A percentile compares a stretch with the other conserved stretches of the same genome.
phyloP scores from a whole-genome alignment of 2,113 vertebrate species.

The Scophthalmus maximus region DNA sequence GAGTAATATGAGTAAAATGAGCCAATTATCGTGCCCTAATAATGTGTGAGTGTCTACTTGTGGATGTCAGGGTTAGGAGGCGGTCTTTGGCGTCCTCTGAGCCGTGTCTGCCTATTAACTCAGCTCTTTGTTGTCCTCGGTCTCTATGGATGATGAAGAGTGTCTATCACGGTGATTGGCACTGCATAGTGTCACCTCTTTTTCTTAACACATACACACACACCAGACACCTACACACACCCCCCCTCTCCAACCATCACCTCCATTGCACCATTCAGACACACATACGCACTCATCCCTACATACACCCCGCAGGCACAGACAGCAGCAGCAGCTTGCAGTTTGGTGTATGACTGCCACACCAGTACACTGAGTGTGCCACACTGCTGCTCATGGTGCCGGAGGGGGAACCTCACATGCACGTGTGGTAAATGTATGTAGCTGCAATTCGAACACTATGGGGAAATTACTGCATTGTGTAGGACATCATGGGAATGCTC shows the following conservation, averaged over 20 bases:
- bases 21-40: slow-evolving; percentile 58
- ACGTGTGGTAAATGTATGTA: slow-evolving; percentile 58
- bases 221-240: slow-evolving; percentile 24
- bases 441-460: slow-evolving; percentile 54
- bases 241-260: slow-evolving; percentile 37
- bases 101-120: slow-evolving; percentile 62
- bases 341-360: slow-evolving; percentile 52
- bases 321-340: slow-evolving; percentile 50
- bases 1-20: slow-evolving; percentile 41
- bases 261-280: slow-evolving; percentile 33
- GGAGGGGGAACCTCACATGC: slow-evolving; percentile 46
- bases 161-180: slow-evolving; percentile 67
- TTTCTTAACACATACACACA: slow-evolving; percentile 41
- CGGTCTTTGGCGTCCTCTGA: slow-evolving; percentile 59
- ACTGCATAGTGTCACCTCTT: slow-evolving; percentile 48
- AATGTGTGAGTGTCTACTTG: slow-evolving; percentile 42
- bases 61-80: slow-evolving; percentile 54
- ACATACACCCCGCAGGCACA: slow-evolving; percentile 69
- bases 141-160: slow-evolving; percentile 60
- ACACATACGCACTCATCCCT: slow-evolving; percentile 28
- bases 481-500: slow-evolving; percentile 55
- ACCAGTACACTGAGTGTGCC: slow-evolving; percentile 42
- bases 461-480: slow-evolving; percentile 69
- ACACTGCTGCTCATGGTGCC: slow-evolving; percentile 32
- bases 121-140: slow-evolving; percentile 59